These are phyloP conservation scores for Ophion ellenae DNA, from an alignment of 2,888 invertebrate genomes.

Conservation along the genomic window DNA sequence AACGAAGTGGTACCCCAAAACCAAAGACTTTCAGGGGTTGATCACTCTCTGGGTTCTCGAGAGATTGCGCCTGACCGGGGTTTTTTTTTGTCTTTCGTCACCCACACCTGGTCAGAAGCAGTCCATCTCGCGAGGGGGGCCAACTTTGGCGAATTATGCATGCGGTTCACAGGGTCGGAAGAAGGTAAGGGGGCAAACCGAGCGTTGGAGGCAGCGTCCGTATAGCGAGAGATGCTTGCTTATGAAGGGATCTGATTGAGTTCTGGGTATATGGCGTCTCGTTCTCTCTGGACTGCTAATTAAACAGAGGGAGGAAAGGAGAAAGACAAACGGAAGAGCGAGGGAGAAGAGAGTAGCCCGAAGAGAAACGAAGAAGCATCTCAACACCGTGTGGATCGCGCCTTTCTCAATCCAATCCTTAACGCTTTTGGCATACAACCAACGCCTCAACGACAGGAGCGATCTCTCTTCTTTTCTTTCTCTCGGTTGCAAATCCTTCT, in stretches of 20 bases:
- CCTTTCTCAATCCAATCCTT: slow-evolving; percentile 68
- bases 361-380: slow-evolving; percentile 47
- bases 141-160: slow-evolving; percentile 78
- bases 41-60: slow-evolving; percentile 54
- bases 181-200: not conserved
- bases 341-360: slow-evolving; percentile 39
- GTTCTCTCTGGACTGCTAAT: slow-evolving; percentile 82
- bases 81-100: slow-evolving; percentile 50
- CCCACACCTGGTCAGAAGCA: slow-evolving; percentile 63
- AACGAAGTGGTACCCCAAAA: not conserved
- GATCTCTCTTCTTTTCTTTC: slow-evolving; percentile 47
- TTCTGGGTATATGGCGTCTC: slow-evolving; percentile 83
- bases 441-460: slow-evolving; percentile 61
- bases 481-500: slow-evolving; percentile 37
- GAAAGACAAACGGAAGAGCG: slow-evolving; percentile 25
- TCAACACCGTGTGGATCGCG: slow-evolving; percentile 65
- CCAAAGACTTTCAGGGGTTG: slow-evolving; percentile 55
- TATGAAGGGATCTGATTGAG: slow-evolving; percentile 84
- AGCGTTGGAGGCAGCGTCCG: slow-evolving; percentile 42
- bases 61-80: slow-evolving; percentile 24
- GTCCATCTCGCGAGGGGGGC: slow-evolving; percentile 10
- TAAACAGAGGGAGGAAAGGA: slow-evolving; percentile 78
- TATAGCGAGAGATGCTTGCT: slow-evolving; percentile 70
- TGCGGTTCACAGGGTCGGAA: slow-evolving; percentile 71
- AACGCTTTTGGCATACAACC: slow-evolving; percentile 37